Conservation (phyloP, 1,140 invertebrate species). For the Potamilus streckersoni region DNA sequence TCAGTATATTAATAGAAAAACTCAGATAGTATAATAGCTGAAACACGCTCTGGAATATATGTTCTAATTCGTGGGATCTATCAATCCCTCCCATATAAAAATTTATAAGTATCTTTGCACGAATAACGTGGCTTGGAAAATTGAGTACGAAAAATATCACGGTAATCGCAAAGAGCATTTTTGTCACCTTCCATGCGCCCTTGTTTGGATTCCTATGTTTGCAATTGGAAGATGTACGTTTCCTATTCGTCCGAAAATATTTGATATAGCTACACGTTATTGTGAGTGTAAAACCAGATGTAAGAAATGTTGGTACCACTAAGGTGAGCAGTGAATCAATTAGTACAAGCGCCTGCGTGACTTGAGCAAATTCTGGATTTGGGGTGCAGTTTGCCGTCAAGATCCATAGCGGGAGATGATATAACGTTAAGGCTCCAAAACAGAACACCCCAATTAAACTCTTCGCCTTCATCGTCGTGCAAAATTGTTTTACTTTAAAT, state of each 20-base stretch:
- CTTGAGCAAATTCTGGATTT: conserved; percentile 23
- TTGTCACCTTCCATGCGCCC: conserved; percentile 78
- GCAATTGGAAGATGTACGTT: neutral
- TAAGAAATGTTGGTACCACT: conserved; percentile 71
- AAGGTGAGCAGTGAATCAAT: conserved; percentile 72
- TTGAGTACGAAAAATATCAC: conserved; percentile 83
- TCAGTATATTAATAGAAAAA: conserved; percentile 85
- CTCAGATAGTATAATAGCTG: conserved; percentile 80
- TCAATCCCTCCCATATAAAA: conserved; percentile 13
- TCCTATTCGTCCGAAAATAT: neutral
- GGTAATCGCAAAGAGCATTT: conserved; percentile 84
- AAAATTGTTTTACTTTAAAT: conserved; percentile 45
- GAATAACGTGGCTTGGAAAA: conserved; percentile 73
- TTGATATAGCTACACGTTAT: conserved; percentile 12
- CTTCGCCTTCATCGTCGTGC: conserved; percentile 49
- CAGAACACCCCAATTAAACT: conserved; percentile 38
- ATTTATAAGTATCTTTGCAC: conserved; percentile 55
- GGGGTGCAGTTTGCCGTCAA: conserved; percentile 19
- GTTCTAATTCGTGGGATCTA: conserved; percentile 15
- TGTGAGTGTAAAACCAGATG: conserved; percentile 20
- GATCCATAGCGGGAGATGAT: conserved; percentile 58
- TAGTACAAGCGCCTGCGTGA: conserved; percentile 71
- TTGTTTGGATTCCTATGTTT: conserved; percentile 51
- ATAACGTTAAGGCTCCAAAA: conserved; percentile 38
- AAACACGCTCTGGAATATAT: conserved; percentile 71